A percentile compares a stretch with the other conserved stretches of the same genome.
These are phyloP conservation scores for Botia almorhae DNA, from an alignment of 2,797 vertebrate species.

Conservation along the genomic window DNA sequence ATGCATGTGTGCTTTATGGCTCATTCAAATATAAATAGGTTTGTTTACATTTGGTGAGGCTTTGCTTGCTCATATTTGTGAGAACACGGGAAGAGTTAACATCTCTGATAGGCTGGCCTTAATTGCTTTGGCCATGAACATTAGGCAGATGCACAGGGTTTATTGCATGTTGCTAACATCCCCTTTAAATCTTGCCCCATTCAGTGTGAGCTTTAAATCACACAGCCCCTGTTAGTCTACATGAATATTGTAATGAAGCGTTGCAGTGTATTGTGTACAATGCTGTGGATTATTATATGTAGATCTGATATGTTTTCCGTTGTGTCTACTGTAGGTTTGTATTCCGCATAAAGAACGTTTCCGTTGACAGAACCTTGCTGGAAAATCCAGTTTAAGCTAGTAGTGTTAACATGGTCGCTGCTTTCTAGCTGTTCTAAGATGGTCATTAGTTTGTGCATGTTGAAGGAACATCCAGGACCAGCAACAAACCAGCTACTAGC, in stretches of 20 bases:
- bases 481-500: neutral
- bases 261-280: constrained; percentile 45
- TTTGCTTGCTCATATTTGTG: constrained; percentile 59
- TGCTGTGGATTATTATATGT: constrained; percentile 35
- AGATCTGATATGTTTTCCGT: neutral
- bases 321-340: constrained; percentile 15
- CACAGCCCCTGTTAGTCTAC: constrained; percentile 48
- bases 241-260: constrained; percentile 56
- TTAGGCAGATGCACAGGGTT: constrained; percentile 57
- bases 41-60: constrained; percentile 63
- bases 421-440: too few relatives aligned
- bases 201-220: constrained; percentile 55
- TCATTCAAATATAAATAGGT: constrained; percentile 64
- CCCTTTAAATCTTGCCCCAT: constrained; percentile 36
- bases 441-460: too few relatives aligned
- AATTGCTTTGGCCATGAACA: constrained; percentile 63
- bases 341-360: constrained; percentile 34
- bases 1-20: constrained; percentile 48
- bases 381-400: neutral
- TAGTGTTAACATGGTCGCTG: neutral
- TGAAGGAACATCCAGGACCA: neutral
- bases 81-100: constrained; percentile 47
- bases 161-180: constrained; percentile 36
- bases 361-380: constrained; percentile 18
- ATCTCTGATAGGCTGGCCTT: constrained; percentile 50